Base-by-base conservation (phyloP, 2,888 invertebrate species). In the Epicampocera succincta region DNA sequence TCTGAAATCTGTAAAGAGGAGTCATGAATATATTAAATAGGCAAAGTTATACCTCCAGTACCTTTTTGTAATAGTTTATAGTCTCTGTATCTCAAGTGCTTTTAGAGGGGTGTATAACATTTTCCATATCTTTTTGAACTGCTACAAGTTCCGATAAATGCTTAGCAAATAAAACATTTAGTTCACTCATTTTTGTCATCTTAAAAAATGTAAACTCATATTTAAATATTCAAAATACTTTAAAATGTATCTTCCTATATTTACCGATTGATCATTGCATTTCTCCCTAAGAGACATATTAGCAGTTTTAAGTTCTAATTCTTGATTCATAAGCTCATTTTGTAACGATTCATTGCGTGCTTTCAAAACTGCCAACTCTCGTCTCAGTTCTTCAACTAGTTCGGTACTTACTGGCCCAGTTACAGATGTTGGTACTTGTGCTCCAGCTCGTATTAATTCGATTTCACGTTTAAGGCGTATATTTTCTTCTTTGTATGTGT, bases 401-500 rank as follows among this genome's bases (percentile, higher is more conserved):
- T 95, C 95, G 11, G 94, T 94, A 87, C 93, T 89, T 85, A 93
- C 92, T 91, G 85, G 76, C 85, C 93, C 92, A 92, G 83, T 60
- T 13, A 78, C 76, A 9, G 81, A 63, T 44, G 69, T 54, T 25
- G 78, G 66, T 15, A 83, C 79, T 8, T 78, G 68, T 50, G 80
- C 78, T 80, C 94, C 93, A 83, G 94, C 93, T 88, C 95, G 95
- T 80, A 95, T 90, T 87, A 95, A 93, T 56, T 94, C 92, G 86
- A 95, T 94, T 87, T 94, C 95, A 58, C 93, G 93, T 90, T 95
- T 95, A 87, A 97, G 94, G 78, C 96, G 93, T 83, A 95, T 94
- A 90, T 97, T 97, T 91, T 97, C 97, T 90, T 97, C 97, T 90
- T 97, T 94, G 89, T 97, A 96, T 86, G 96, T 95, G 87, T 98